phyloP scores from a whole-genome alignment of 1,140 invertebrate species.

The Triops longicaudatus region DNA sequence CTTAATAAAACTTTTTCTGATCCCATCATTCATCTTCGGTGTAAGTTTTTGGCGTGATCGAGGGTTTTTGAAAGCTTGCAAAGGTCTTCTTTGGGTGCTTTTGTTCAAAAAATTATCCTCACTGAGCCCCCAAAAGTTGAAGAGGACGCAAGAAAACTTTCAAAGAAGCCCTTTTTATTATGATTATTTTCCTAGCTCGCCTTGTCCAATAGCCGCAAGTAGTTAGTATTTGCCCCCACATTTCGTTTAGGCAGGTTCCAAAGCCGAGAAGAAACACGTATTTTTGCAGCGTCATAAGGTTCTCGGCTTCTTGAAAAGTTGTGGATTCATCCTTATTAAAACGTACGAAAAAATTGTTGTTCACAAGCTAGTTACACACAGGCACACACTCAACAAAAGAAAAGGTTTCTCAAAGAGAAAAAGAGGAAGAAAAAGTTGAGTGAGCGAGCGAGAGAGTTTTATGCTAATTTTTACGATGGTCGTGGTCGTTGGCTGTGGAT shows the following conservation, averaged over 20 bases:
- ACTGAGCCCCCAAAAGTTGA: background rate
- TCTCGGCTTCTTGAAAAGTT: background rate
- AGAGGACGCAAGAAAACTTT: background rate
- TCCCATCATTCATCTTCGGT: background rate
- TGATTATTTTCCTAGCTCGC: background rate
- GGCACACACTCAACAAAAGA: background rate
- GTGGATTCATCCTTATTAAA: background rate
- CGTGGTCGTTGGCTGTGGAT: background rate
- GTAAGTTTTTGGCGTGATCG: background rate
- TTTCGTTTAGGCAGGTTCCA: background rate
- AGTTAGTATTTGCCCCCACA: too few relatives aligned
- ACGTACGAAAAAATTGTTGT: background rate
- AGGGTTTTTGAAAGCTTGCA: background rate
- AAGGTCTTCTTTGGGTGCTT: background rate
- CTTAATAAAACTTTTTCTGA: background rate
- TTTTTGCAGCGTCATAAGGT: background rate
- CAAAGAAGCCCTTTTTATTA: background rate
- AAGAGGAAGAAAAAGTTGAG: background rate
- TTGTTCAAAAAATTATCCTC: conserved; percentile 1
- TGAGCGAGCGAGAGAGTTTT: background rate
- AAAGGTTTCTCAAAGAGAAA: background rate
- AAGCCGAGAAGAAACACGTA: background rate
- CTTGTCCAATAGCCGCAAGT: background rate
- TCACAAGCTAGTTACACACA: background rate
- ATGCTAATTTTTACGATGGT: conserved; percentile 7